Evolutionary conservation across 2,113 vertebrate species (phyloP), one percentile per base, ranked within the genome.

Genomic region (Equus przewalskii): DNA sequence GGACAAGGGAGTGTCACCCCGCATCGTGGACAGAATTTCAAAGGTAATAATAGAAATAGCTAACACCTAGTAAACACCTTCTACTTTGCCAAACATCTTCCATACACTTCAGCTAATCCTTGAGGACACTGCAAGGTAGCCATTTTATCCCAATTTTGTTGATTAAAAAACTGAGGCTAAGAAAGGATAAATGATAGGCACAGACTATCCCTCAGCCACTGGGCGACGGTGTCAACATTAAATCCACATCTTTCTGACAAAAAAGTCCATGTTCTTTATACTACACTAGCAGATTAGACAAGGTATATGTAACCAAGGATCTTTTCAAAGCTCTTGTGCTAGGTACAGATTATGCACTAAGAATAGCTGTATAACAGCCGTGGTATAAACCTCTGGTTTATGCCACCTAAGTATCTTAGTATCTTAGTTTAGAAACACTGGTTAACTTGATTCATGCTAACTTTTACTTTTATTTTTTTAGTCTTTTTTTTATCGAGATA

Each of bases 391-490:
- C 60, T 83, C 33, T 44, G 26, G 65, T 90, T 89, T 64, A 19
- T 82, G 33, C n/a, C 69, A 24, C 62, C 7, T 54, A 76, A 70
- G 12, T 65, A 19, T 81, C 51, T 89, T 86, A 41, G n/a, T 87
- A 54, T 67, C 22, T 90, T 81, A 54, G n/a, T 92, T 69, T 72
- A 86, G 36, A 94, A 94, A 70, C 0, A 62, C 28, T 69, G 60
- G 16, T 75, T 91, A 75, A 62, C 9, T 24, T 51, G 54, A 76
- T 84, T 95, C 19, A 70, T 51, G 36, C 33, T 92, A 60, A 89
- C 67, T 94, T 89, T 97, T 69, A 60, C 54, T 94, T 94, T 94
- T 49, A 89, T 49, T 94, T 90, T 72, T 86, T 51, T 44, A 60
- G 64, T 84, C 33, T 41, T 72, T 72, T 87, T 87, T 91, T 56